Conservation (phyloP, 2,888 invertebrate species). For the Trissoscelio sp. region DNA sequence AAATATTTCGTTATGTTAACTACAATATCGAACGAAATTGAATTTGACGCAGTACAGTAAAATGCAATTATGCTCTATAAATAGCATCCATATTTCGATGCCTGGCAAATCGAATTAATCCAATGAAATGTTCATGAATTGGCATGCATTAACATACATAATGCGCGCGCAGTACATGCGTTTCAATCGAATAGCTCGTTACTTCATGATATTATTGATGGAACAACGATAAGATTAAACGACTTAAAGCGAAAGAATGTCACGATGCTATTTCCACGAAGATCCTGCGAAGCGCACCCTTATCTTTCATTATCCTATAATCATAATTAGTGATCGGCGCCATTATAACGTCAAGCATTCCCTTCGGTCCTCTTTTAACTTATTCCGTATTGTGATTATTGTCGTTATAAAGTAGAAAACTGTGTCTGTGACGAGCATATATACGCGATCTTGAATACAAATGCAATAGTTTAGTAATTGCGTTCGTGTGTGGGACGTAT, state of each 20-base stretch:
- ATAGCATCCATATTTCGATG: constrained; percentile 41
- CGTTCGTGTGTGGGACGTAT: constrained; percentile 18
- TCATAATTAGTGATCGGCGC: constrained; percentile 78
- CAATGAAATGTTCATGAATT: constrained; percentile 51
- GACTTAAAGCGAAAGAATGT: constrained; percentile 54
- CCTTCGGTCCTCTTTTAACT: constrained; percentile 55
- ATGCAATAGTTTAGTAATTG: constrained; percentile 58
- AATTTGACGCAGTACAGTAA: constrained; percentile 14
- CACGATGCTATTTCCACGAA: background rate
- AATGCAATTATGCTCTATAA: constrained; percentile 27
- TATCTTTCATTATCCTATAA: constrained; percentile 75
- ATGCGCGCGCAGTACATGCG: constrained; percentile 33
- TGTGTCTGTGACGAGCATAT: constrained; percentile 41
- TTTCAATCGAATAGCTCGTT: constrained; percentile 47
- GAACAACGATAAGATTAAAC: constrained; percentile 63
- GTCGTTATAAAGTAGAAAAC: constrained; percentile 45
- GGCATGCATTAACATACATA: constrained; percentile 39
- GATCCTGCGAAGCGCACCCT: background rate
- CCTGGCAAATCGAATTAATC: constrained; percentile 39
- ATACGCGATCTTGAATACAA: constrained; percentile 57
- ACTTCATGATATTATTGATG: constrained; percentile 51
- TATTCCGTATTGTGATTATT: constrained; percentile 50
- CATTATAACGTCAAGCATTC: constrained; percentile 72
- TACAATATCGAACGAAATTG: constrained; percentile 13
- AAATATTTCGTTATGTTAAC: background rate